phyloP scores from a whole-genome alignment of 2,113 vertebrate species.

The Mus musculus region GRCm39 chr17:28631501-28632000 shows the following conservation, averaged over 20 bases:
- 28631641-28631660: neutral
- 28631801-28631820: too few relatives aligned
- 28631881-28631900: neutral
- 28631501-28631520: too few relatives aligned
- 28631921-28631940: neutral
- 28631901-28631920: slow-evolving; percentile 24
- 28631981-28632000: slow-evolving; percentile 24
- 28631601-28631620: neutral
- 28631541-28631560: neutral
- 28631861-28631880: too few relatives aligned
- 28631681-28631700: neutral
- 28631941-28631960: neutral
- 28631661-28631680: neutral
- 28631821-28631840: too few relatives aligned
- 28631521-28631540: too few relatives aligned
- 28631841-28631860: too few relatives aligned
- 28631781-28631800: too few relatives aligned
- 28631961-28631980: slow-evolving; percentile 53
- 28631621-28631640: neutral
- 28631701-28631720: neutral
- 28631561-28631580: neutral
- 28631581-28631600: neutral
- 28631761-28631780: too few relatives aligned
- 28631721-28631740: too few relatives aligned
- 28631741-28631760: too few relatives aligned